Evolutionary conservation across 2,888 invertebrate genomes (phyloP), one percentile per base, ranked within the genome.

Genomic region (Glaucopsyche alexis): DNA sequence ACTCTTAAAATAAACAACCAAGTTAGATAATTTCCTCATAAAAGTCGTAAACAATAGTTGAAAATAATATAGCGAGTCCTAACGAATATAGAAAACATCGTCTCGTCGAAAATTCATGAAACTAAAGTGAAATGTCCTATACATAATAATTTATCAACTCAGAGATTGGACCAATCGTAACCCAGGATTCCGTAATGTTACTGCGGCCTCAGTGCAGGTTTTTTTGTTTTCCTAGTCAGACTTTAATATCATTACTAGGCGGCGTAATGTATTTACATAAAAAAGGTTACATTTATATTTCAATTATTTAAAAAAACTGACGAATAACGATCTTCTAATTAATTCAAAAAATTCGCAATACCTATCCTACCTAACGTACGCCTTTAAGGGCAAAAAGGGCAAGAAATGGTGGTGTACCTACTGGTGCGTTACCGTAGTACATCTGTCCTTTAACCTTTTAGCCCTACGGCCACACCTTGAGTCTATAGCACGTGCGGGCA

Each of bases 391-490:
- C 52, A 50, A 50, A 47, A 19, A 42, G 67, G 16, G 16, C 9
- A 66, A 66, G 71, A 74, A 75, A 75, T 72, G 66, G 69, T n/a
- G 49, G 49, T 64, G 47, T 71, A 74, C 64, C 38, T 67, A 67
- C 47, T 66, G 72, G 77, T 77, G 76, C 77, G 74, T 75, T 75
- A 77, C 78, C 47, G 73, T 78, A 79, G 76, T 81, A 83, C 90
- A 90, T 89, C 90, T 90, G 90, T 81, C 81, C 55, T 67, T 76
- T 87, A 79, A 86, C 87, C 86, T 89, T 87, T 87, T 76, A 75
- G 76, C 80, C 19, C 19, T 19, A 38, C 6, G 60, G 80, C 80
- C 80, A 78, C 84, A 84, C 86, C 85, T 86, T 84, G 80, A 76
- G 29, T 8, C 3, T 42, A 6, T 42, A 7, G 76, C 49, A 50